Conservation (phyloP, 2,888 invertebrate species). For the Lasiommata megera region DNA sequence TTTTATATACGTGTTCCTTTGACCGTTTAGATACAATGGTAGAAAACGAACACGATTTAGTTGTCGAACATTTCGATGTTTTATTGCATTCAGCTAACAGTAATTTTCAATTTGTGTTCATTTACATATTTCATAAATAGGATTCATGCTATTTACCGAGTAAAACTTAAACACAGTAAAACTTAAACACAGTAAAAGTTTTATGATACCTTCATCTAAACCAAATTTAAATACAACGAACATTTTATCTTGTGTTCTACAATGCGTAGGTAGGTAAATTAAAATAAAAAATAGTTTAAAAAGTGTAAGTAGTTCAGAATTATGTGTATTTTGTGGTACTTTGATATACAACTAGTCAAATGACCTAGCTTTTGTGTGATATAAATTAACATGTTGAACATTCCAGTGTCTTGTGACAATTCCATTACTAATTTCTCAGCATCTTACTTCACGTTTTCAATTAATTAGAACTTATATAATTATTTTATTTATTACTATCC, state of each 20-base stretch:
- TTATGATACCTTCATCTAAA: not conserved
- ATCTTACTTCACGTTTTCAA: too few relatives aligned
- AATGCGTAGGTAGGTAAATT: not conserved
- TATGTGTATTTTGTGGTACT: too few relatives aligned
- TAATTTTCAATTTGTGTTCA: not conserved
- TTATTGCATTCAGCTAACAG: not conserved
- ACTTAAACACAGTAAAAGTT: not conserved
- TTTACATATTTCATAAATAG: not conserved
- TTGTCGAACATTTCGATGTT: not conserved
- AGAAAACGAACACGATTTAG: not conserved
- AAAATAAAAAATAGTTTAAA: not conserved
- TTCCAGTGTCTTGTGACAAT: not conserved
- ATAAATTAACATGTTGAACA: too few relatives aligned
- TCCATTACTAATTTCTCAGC: too few relatives aligned
- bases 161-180: not conserved
- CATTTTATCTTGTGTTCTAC: too few relatives aligned
- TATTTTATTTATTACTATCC: too few relatives aligned
- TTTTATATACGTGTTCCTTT: conserved; percentile 35
- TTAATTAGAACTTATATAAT: too few relatives aligned
- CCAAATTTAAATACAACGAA: not conserved
- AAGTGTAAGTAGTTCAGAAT: too few relatives aligned
- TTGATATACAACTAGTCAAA: too few relatives aligned
- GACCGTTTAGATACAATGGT: too few relatives aligned
- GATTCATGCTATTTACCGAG: not conserved
- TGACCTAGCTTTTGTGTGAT: not conserved